phyloP scores from a whole-genome alignment of 2,888 invertebrate genomes.

The Tyria jacobaeae region DNA sequence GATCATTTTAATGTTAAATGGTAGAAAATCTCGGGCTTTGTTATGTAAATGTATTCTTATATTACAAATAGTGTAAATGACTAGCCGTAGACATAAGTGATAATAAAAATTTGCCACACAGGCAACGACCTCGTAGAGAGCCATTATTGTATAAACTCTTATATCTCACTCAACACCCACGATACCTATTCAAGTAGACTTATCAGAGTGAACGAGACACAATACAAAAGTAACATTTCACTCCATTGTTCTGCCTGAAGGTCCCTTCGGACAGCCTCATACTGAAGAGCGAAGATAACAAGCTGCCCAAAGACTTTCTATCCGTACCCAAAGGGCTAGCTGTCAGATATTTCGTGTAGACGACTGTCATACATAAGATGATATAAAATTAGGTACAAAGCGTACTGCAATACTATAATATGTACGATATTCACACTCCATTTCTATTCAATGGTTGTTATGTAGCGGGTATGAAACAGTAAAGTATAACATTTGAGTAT shows the following conservation, averaged over 20 bases:
- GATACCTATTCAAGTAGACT: slow-evolving; percentile 30
- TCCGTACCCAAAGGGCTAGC: slow-evolving; percentile 40
- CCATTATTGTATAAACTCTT: neutral
- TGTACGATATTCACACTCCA: slow-evolving; percentile 4
- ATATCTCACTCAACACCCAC: slow-evolving; percentile 25
- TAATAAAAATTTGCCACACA: neutral
- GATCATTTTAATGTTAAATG: too few relatives aligned
- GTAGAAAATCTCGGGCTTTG: neutral
- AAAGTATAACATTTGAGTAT: neutral
- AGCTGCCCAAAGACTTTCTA: slow-evolving; percentile 23
- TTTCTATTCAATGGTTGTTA: slow-evolving; percentile 9
- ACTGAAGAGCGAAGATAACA: slow-evolving; percentile 13
- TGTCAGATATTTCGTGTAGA: slow-evolving; percentile 8
- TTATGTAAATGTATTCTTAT: neutral
- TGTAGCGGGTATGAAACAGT: neutral
- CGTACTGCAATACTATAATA: neutral
- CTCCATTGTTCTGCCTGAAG: slow-evolving; percentile 41
- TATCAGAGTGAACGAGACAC: slow-evolving; percentile 41
- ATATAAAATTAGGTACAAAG: slow-evolving; percentile 7
- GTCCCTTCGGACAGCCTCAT: slow-evolving; percentile 33
- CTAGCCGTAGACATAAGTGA: neutral
- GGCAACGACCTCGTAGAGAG: neutral
- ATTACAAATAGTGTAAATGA: too few relatives aligned
- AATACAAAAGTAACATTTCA: slow-evolving; percentile 36
- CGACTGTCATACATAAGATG: slow-evolving; percentile 1